Base-by-base conservation (phyloP, 1,140 invertebrate species). In the Hyphantria cunea region DNA sequence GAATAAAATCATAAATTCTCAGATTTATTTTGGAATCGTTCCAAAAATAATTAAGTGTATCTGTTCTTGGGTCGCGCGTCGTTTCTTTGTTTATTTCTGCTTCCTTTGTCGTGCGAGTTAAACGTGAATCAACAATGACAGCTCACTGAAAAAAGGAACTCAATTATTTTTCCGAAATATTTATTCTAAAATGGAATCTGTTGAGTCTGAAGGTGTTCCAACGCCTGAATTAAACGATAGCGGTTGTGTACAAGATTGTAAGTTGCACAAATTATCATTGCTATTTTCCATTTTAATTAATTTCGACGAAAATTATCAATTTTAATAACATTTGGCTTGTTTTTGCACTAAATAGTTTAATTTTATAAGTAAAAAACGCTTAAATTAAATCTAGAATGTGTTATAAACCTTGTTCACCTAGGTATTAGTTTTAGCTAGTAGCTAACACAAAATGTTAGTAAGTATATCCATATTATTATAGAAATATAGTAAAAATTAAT, bases 201-300 rank as follows among this genome's bases (percentile, higher is more conserved):
- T 74, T 39, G 53, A 69, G 17, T 55, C 68, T 31, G 78, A 82
- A 39, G 61, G 49, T 59, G 78, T 77, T 25, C 10, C 48, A 5
- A 74, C 73, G 42, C 50, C 49, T 14, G 78, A 86, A 6, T 51
- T 87, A 17, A 67, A 89, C 33, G 86, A 89, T 45, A 87, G 80
- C 47, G 84, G 86, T 32, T 81, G 73, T 48, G 76, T 84, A 15
- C 76, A 85, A 55, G 82, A 89, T 32, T 81, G 85, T 84, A 61
- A 77, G 72, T 72, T 31, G 11, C 11, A 7, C 17, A 44, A 7
- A 13, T 6, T 14, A 0, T 13, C 41, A n/a, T 44, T 44, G n/a
- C 12, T 44, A 2, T 44, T n/a, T 44, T 13, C n/a, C n/a, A n/a
- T n/a, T n/a, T n/a, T n/a, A n/a, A n/a, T n/a, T n/a, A n/a, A n/a